Evolutionary conservation across 2,113 vertebrate species (phyloP).

Genomic region (Salvelinus sp.): DNA sequence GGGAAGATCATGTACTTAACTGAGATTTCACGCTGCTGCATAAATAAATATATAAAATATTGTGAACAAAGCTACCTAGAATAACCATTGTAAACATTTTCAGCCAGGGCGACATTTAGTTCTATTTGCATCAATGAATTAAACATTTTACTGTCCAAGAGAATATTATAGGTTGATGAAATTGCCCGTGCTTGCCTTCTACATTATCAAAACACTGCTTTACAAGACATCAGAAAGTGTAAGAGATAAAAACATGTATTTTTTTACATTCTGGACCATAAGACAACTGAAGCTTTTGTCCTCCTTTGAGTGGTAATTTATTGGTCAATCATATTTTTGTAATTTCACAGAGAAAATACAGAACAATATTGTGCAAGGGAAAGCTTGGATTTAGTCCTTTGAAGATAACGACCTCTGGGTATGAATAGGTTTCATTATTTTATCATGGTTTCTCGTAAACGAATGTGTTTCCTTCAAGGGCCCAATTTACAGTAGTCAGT

Average conservation of each 20-base stretch:
- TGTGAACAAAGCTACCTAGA: neutral
- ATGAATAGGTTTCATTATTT: too few species aligned
- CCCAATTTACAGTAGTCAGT: too few species aligned
- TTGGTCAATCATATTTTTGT: neutral
- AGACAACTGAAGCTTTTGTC: neutral
- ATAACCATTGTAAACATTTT: neutral
- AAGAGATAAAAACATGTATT: neutral
- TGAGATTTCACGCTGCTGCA: neutral
- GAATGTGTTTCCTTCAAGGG: too few species aligned
- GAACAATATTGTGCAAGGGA: neutral
- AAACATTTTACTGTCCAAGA: neutral
- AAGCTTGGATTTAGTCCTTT: neutral
- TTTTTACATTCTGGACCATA: neutral
- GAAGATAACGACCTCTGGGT: neutral
- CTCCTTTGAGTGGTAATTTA: neutral
- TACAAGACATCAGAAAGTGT: neutral
- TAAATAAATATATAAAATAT: neutral
- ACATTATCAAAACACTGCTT: neutral
- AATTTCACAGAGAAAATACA: neutral
- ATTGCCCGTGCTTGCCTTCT: neutral
- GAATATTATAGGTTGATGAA: neutral
- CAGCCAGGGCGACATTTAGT: too few species aligned
- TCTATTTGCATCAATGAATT: neutral
- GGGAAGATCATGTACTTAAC: neutral
- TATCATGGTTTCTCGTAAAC: too few species aligned